Conservation (phyloP, 2,113 vertebrate genomes). For the Pristiophorus japonicus region DNA sequence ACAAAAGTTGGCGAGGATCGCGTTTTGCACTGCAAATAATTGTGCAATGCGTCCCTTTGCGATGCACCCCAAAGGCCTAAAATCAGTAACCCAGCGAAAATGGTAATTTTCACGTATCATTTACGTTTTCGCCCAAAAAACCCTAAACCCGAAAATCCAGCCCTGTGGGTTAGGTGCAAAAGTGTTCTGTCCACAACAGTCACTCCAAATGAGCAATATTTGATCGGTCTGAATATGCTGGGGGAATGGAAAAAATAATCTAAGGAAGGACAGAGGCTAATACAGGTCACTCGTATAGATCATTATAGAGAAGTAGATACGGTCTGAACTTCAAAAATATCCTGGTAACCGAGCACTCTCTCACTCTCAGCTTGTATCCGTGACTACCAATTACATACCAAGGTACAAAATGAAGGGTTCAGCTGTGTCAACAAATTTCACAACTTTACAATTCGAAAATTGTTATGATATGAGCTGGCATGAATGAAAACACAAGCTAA, state of each 20-base stretch:
- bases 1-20: no score
- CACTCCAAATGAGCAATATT: not conserved
- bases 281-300: not conserved
- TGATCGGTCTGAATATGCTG: not conserved
- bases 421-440: slow-evolving; percentile 2
- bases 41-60: no score
- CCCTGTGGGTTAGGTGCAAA: no score
- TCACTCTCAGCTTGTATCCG: not conserved
- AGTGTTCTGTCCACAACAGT: no score
- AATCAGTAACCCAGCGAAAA: no score
- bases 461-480: not conserved
- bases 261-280: not conserved
- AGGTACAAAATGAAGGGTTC: not conserved
- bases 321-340: not conserved
- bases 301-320: not conserved
- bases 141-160: no score
- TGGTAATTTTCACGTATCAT: no score
- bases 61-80: no score
- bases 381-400: not conserved
- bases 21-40: no score
- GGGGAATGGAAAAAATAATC: no score
- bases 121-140: no score
- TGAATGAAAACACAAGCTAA: not conserved
- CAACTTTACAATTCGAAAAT: not conserved
- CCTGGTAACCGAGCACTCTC: not conserved